These are phyloP conservation scores for Cygnus buccinator DNA, from an alignment of 2,113 vertebrate genomes.

Conservation along the genomic window DNA sequence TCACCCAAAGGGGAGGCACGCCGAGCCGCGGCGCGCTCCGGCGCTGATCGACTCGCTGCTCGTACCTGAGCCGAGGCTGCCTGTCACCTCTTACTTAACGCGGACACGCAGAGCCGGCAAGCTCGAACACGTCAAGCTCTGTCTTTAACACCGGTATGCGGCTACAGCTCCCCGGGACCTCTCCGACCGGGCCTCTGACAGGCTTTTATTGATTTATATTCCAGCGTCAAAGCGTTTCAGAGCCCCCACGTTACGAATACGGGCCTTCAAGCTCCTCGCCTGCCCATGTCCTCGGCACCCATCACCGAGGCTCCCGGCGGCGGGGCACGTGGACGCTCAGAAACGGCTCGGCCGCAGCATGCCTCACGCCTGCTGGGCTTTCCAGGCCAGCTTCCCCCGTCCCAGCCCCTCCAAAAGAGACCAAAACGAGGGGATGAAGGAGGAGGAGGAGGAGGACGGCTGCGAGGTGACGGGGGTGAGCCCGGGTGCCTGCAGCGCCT, in stretches of 20 bases:
- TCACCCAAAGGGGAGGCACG: neutral
- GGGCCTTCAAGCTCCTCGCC: neutral
- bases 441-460: neutral
- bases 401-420: neutral
- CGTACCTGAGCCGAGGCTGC: neutral
- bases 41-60: conserved; percentile 33
- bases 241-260: neutral
- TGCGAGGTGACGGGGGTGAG: fast-evolving
- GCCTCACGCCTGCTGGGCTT: neutral
- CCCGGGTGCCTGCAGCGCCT: neutral
- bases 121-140: neutral
- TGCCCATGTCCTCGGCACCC: neutral
- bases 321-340: too few relatives aligned
- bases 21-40: neutral
- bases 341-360: fast-evolving
- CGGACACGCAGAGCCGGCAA: neutral
- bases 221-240: fast-evolving
- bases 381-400: neutral
- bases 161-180: neutral
- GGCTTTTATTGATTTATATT: fast-evolving
- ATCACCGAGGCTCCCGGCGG: neutral
- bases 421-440: neutral
- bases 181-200: neutral
- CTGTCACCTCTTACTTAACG: conserved; percentile 19
- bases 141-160: neutral